Evolutionary conservation across 2,888 invertebrate species (phyloP), one percentile per base, ranked within the genome.

Genomic region (Coronaproctus castanopsis): DNA sequence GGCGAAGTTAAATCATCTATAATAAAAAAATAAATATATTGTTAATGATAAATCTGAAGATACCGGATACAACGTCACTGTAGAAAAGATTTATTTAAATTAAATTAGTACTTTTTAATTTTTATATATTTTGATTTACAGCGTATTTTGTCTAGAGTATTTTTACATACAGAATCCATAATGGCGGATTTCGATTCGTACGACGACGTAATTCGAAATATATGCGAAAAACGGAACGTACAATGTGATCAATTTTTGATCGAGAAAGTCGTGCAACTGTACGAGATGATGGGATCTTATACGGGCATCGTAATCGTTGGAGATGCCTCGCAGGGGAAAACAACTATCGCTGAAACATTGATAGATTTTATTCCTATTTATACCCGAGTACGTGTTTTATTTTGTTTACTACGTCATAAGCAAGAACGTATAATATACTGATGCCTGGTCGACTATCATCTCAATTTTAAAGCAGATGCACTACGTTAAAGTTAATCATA

Each of bases 241-340:
- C 91, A 93, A 71, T 83, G 86, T 62, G 87, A 85, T 0, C 78
- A 80, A 0, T 84, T 87, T 74, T 92, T 95, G 70, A 73, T 91
- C 66, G 88, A 91, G 71, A 93, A 87, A 73, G 77, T 86, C n/a
- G 82, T 86, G 61, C 85, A 93, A 75, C 77, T 93, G 5, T 93
- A 87, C 70, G 93, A 95, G 73, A 93, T 93, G 91, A 91, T 95
- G 75, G 80, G 90, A 24, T 92, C 93, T 1, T 77, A 93, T 21
- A 93, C 93, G 71, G 93, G 93, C 0, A 80, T 95, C 66, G 93
- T 95, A 92, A 77, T 95, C 68, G 91, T 93, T 0, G 95, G 95
- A 0, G 72, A 80, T 50, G 91, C 95, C 0, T 90, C 91, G 72
- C 85, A 90, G n/a, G 91, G 92, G 3, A 95, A 95, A 73, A 89